phyloP scores from a whole-genome alignment of 1,140 invertebrate genomes.

The Zaprionus ornatus region DNA sequence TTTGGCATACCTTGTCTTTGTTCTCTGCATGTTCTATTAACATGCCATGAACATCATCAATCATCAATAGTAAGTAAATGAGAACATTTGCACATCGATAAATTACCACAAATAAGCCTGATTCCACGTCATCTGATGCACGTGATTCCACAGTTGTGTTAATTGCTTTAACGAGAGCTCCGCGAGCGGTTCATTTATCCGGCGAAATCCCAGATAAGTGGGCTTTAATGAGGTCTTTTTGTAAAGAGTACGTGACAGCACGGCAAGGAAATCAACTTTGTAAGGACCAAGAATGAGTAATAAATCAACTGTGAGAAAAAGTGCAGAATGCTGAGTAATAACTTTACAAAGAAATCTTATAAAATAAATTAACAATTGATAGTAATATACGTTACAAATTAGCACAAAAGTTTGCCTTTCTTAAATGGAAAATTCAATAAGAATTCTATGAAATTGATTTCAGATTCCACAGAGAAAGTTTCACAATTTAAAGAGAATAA shows the following conservation, averaged over 20 bases:
- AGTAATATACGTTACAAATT: no score
- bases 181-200: neutral
- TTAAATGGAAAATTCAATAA: neutral
- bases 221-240: neutral
- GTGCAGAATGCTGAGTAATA: no score
- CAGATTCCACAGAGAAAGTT: neutral
- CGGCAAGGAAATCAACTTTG: no score
- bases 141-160: neutral
- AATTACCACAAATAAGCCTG: neutral
- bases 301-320: no score
- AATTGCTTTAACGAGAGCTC: neutral
- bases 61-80: neutral
- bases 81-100: neutral
- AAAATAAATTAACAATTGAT: no score
- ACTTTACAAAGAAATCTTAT: no score
- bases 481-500: neutral
- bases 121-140: neutral
- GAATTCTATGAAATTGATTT: neutral
- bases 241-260: neutral
- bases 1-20: neutral
- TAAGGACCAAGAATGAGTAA: no score
- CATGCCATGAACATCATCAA: slow-evolving; percentile 7
- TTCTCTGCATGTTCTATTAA: neutral
- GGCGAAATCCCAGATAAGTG: neutral
- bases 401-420: neutral